Conservation (phyloP, 1,140 invertebrate genomes). For the Zeugodacus cucurbitae region DNA sequence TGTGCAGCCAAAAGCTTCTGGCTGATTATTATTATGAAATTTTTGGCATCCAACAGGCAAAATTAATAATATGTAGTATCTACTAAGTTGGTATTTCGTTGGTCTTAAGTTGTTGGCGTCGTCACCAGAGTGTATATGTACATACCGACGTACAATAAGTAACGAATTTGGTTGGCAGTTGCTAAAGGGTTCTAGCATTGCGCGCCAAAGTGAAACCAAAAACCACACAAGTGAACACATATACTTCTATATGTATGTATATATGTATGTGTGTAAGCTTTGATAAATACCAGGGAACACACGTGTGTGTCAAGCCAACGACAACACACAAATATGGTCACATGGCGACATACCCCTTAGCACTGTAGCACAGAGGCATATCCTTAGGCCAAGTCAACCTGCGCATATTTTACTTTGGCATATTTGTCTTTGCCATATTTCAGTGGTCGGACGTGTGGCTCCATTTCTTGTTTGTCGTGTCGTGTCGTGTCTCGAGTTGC, state of each 20-base stretch:
- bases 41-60: constrained; percentile 32
- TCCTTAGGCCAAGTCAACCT: constrained; percentile 39
- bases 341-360: background rate
- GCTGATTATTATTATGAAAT: constrained; percentile 29
- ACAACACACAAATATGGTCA: background rate
- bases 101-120: background rate
- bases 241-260: background rate
- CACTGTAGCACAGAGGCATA: background rate
- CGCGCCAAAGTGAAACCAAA: background rate
- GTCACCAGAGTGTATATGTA: background rate
- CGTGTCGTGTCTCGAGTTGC: background rate
- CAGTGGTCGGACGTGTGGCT: constrained; percentile 12
- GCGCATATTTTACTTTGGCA: constrained; percentile 39
- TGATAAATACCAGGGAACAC: background rate
- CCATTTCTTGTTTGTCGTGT: background rate
- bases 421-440: constrained; percentile 43
- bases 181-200: background rate
- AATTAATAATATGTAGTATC: constrained; percentile 21
- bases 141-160: too few relatives aligned
- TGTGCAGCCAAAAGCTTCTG: background rate
- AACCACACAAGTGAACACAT: background rate
- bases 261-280: background rate
- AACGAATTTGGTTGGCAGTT: background rate
- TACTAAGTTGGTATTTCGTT: background rate
- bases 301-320: background rate